Base-by-base conservation (phyloP, 1,140 invertebrate genomes). In the Penaeus indicus region DNA sequence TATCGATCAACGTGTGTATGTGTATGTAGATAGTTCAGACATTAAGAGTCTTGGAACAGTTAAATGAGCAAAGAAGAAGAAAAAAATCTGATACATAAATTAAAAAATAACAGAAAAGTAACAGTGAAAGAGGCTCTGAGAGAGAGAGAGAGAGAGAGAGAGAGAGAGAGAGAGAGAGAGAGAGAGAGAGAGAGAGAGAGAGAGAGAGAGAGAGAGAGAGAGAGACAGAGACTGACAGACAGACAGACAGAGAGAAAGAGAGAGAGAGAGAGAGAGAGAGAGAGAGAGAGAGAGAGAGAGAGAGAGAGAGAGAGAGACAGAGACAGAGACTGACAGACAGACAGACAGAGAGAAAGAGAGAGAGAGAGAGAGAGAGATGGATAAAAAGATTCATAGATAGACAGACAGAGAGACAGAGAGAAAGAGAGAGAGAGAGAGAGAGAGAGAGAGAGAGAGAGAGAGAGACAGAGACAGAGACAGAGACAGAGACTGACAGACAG, bases 161-260 rank as follows among this genome's bases (percentile, higher is more conserved):
- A 77, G 75, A 77, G 75, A 77, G 75, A 77, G 75, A 77, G 75
- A 77, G 75, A 77, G 75, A 77, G 75, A 77, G 75, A 77, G 75
- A 77, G 75, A 77, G 75, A 77, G 75, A 77, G 75, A 77, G 75
- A 77, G 75, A 77, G 75, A 77, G 75, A 77, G 75, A 77, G 75
- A 72, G 69, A 72, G 69, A 72, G 69, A 72, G 69, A 72, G 75
- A 77, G 75, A 77, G 75, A 77, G 75, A 77, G 75, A 77, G 75
- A 77, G 75, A 77, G 75, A 77, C 32, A 77, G 75, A 77, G 75
- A 77, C n/a, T n/a, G n/a, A n/a, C n/a, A n/a, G n/a, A n/a, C n/a
- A n/a, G n/a, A n/a, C n/a, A n/a, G n/a, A n/a, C n/a, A n/a, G n/a
- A n/a, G n/a, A n/a, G n/a, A n/a, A n/a, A n/a, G n/a, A n/a, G n/a